These are phyloP conservation scores for Pilophorus perplexus DNA, from an alignment of 2,888 invertebrate species.

Conservation along the genomic window DNA sequence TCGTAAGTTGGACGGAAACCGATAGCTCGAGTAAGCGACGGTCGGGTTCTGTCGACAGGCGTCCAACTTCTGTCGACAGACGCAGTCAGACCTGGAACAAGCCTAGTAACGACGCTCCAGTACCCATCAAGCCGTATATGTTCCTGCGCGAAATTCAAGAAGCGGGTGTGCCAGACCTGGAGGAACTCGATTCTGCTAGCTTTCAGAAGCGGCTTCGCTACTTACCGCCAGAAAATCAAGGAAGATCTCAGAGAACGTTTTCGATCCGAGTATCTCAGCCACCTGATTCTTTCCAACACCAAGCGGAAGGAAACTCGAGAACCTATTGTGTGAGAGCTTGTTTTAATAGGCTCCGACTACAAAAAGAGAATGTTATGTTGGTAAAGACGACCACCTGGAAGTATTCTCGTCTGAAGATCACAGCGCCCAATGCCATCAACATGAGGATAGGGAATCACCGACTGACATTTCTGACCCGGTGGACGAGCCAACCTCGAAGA, in stretches of 20 bases:
- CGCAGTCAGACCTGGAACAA: no score
- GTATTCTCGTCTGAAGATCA: no score
- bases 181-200: not conserved
- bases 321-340: constrained; percentile 13
- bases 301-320: not conserved
- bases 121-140: not conserved
- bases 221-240: not conserved
- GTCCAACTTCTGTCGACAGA: no score
- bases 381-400: no score
- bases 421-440: no score
- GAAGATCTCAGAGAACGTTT: not conserved
- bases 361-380: not conserved
- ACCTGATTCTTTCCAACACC: not conserved
- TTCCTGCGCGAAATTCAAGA: not conserved
- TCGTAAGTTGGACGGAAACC: no score
- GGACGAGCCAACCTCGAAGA: no score
- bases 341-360: constrained; percentile 27
- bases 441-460: no score
- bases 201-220: not conserved
- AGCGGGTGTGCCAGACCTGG: not conserved
- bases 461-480: no score
- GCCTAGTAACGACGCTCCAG: not conserved
- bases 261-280: not conserved
- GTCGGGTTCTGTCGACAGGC: no score
- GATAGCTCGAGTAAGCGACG: no score